Percentiles rank a stretch among this genome's conserved stretches.
These are phyloP conservation scores for Perithous albicinctus DNA, from an alignment of 2,888 invertebrate genomes.

Conservation along the genomic window DNA sequence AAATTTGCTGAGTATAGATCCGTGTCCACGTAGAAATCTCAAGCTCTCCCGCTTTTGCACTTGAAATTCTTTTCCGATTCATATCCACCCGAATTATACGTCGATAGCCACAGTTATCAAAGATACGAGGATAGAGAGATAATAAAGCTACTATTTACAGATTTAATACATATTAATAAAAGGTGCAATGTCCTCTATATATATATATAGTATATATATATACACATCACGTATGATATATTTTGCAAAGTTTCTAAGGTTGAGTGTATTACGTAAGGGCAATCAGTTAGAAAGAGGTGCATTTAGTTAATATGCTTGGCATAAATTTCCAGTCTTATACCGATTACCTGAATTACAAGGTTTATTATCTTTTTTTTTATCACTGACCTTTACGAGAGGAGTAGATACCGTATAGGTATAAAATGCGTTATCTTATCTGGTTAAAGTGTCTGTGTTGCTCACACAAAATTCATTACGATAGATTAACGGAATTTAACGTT, in stretches of 20 bases:
- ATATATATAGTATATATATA: too few species aligned
- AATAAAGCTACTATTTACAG: too few species aligned
- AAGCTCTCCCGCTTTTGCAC: not conserved
- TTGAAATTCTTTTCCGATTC: not conserved
- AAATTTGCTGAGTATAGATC: not conserved
- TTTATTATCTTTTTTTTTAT: not conserved
- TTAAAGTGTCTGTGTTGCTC: not conserved
- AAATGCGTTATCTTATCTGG: not conserved
- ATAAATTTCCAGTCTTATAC: not conserved
- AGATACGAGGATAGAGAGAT: not conserved
- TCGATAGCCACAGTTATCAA: not conserved
- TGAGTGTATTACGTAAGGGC: too few species aligned
- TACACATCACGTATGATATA: too few species aligned
- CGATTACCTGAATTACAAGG: not conserved
- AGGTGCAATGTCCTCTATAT: too few species aligned
- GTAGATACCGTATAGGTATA: not conserved
- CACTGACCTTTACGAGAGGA: not conserved
- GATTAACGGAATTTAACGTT: not conserved
- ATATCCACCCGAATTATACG: not conserved
- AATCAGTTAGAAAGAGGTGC: not conserved
- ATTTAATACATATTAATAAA: too few species aligned
- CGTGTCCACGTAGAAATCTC: not conserved
- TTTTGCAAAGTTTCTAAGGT: too few species aligned
- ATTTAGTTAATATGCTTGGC: not conserved
- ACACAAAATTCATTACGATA: not conserved